A percentile compares a stretch with the other conserved stretches of the same genome.
phyloP scores from a whole-genome alignment of 2,113 vertebrate genomes.

The Solenodon paradoxus region DNA sequence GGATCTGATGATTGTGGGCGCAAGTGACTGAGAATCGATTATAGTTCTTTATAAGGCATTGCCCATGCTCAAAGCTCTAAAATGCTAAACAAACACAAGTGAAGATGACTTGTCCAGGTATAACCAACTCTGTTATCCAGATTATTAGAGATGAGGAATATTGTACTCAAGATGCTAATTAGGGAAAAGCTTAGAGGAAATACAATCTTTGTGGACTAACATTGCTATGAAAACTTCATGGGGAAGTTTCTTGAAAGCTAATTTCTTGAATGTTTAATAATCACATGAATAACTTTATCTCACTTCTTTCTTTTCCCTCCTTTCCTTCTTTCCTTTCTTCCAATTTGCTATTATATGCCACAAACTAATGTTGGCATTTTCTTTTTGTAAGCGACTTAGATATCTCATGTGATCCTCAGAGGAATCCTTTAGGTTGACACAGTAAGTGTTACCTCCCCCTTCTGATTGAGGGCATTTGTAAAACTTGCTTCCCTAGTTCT shows the following conservation, averaged over 20 bases:
- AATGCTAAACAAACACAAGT: neutral
- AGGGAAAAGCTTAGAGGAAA: neutral
- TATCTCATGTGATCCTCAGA: neutral
- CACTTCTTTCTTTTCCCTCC: neutral
- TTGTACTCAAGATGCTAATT: neutral
- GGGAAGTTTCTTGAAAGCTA: neutral
- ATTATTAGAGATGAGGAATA: neutral
- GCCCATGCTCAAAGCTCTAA: neutral
- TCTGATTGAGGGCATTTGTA: neutral
- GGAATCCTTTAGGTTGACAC: neutral
- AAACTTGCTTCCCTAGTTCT: neutral
- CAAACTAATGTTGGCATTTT: neutral
- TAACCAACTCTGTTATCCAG: neutral
- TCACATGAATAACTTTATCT: neutral
- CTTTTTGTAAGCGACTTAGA: neutral
- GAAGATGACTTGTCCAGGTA: neutral
- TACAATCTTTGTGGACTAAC: neutral
- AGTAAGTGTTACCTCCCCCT: neutral
- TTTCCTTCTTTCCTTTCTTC: neutral
- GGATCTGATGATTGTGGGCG: neutral
- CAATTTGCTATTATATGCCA: neutral
- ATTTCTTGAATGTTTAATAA: neutral
- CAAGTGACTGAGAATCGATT: neutral
- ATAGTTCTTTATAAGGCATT: neutral
- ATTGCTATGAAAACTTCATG: neutral